Conservation (phyloP, 2,888 invertebrate genomes). For the Galeopsomyia nigrocyanea region DNA sequence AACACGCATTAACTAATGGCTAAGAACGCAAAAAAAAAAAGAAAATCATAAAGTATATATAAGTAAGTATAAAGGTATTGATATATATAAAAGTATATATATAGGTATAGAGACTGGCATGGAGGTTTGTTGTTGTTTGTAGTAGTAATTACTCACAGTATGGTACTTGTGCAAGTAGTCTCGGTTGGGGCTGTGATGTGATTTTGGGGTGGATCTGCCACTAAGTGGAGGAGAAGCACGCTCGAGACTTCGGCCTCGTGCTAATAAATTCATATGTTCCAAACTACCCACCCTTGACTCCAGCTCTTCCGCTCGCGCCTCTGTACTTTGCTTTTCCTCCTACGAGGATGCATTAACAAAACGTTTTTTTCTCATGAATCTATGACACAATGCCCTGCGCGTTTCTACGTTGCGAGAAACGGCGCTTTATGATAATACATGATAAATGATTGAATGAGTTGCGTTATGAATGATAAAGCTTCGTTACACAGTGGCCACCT, state of each 20-base stretch:
- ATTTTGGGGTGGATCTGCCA: slow-evolving; percentile 89
- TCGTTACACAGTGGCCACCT: too few relatives aligned
- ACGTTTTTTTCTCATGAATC: slow-evolving; percentile 39
- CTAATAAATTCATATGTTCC: slow-evolving; percentile 91
- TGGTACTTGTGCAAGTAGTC: slow-evolving; percentile 95
- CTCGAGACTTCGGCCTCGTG: slow-evolving; percentile 78
- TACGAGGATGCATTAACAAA: slow-evolving; percentile 64
- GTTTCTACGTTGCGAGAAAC: not conserved
- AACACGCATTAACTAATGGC: slow-evolving; percentile 37
- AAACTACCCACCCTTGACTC: slow-evolving; percentile 96
- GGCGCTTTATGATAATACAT: too few relatives aligned
- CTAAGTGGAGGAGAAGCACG: slow-evolving; percentile 87
- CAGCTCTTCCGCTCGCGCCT: slow-evolving; percentile 96
- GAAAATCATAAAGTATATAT: slow-evolving; percentile 13
- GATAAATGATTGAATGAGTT: too few relatives aligned
- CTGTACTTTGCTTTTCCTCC: slow-evolving; percentile 97
- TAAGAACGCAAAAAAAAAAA: slow-evolving; percentile 16
- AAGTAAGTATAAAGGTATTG: slow-evolving; percentile 10
- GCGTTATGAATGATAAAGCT: too few relatives aligned
- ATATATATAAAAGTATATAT: slow-evolving; percentile 6
- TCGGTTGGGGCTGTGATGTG: slow-evolving; percentile 83
- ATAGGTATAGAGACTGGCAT: slow-evolving; percentile 17
- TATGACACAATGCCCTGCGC: slow-evolving; percentile 4
- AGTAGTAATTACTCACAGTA: slow-evolving; percentile 79
- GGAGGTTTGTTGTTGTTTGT: slow-evolving; percentile 35